Evolutionary conservation across 23 tunicate species (phyloP).

Genomic region (Ciona savignyi): DNA sequence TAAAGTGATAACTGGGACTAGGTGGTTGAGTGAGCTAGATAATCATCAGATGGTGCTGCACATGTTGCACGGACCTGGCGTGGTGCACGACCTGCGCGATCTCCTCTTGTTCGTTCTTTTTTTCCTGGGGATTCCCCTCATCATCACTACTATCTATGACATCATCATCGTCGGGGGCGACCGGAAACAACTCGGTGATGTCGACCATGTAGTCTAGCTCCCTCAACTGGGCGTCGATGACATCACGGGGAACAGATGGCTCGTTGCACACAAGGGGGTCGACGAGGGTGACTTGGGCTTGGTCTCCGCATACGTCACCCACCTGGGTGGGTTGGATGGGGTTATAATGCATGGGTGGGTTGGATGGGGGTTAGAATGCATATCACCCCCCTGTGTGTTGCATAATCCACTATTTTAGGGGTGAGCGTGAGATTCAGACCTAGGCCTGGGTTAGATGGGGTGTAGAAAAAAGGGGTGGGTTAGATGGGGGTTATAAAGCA

Average conservation of each 20-base stretch:
- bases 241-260: slow-evolving; percentile 41
- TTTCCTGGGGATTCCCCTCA: slow-evolving; percentile 17
- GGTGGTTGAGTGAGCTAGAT: no score
- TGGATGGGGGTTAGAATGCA: no score
- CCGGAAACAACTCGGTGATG: slow-evolving; percentile 75
- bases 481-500: no score
- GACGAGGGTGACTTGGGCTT: slow-evolving; percentile 67
- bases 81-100: slow-evolving; percentile 54
- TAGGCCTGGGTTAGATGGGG: no score
- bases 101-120: slow-evolving; percentile 13
- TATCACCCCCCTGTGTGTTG: no score
- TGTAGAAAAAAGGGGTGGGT: no score
- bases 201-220: slow-evolving; percentile 81
- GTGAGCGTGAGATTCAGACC: no score
- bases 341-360: no score
- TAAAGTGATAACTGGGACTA: no score
- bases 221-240: slow-evolving; percentile 65
- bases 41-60: no score
- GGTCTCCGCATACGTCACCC: slow-evolving; percentile 67
- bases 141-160: slow-evolving; percentile 34
- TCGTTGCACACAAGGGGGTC: slow-evolving; percentile 59
- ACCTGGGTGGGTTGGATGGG: no score
- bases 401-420: no score
- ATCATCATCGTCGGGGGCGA: slow-evolving; percentile 29
- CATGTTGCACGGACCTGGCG: slow-evolving; percentile 23